Base-by-base conservation (phyloP, 2,888 invertebrate genomes). In the Tipula helvola region DNA sequence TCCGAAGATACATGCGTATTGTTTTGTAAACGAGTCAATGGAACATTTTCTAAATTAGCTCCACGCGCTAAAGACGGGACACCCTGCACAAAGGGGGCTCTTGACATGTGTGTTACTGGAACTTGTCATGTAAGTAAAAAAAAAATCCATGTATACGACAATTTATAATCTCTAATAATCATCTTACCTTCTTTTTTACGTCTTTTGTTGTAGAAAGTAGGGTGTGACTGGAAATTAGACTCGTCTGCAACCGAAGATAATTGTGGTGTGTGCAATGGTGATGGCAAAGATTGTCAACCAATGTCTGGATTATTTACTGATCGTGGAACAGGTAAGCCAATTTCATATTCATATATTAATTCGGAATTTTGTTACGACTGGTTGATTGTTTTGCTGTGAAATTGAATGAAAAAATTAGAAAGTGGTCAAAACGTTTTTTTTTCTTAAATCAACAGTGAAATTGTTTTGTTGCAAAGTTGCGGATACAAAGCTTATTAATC, bases 211-310 rank as follows among this genome's bases (percentile, higher is more conserved):
- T 90, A 95, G 95, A 93, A 92, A 89, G 93, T 95, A 13, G 94
- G 95, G 2, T 95, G 95, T 90, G 95, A 95, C 90, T 94, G 93
- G 92, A 91, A 91, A 52, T 91, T 95, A 36, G 93, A 94, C 89
- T 95, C 95, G 0, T 92, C 92, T 87, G 94, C 94, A 0, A 92
- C 93, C 18, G 95, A 95, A 89, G 95, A 95, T 90, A 91, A 92
- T 42, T 95, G 95, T 89, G 95, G 95, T 1, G 92, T 94, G 71
- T 95, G 95, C 89, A 94, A 94, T 88, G 95, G 95, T 0, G 94
- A 95, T 89, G 95, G 95, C 1, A 93, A 93, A 0, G 93, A 93
- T 86, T 95, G 95, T 89, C 93, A 93, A 88, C 92, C 94, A 1
- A 91, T 93, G 5, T 92, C 93, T 52, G 93, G 93, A 41, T 89